Evolutionary conservation across 2,113 vertebrate species (phyloP), one percentile per base, ranked within the genome.

Genomic region (Platichthys stellatus): DNA sequence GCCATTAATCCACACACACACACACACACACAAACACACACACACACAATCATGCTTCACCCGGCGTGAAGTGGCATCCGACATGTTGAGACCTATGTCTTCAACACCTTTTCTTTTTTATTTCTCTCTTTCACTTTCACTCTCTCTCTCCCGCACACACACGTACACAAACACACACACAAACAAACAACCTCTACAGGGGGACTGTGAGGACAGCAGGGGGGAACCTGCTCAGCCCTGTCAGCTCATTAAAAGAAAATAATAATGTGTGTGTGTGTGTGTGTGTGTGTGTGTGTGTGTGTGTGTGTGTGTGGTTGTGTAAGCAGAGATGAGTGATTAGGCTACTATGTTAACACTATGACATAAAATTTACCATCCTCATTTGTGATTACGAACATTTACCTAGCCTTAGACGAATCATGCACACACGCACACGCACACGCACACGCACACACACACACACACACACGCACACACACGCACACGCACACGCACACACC

Each of bases 51-150:
- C 26, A 28, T 28, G 63, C 71, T 80, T 17, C 3, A 17, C 0
- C 68, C 63, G 79, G 87, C 81, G 78, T 81, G 72, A 69, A 78
- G 74, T 67, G 73, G 86, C 82, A 68, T 58, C 15, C 47, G 63
- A 86, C 88, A 82, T 82, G 84, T 83, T 77, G 47, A 83, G 70
- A 66, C 90, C 49, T 80, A 84, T 63, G 38, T 83, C 74, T 81
- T 83, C 82, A 63, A 84, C 72, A 82, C 84, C 71, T 80, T 20
- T 51, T 20, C 72, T 75, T 20, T 51, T 20, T 74, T 75, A 15
- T 63, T 12, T 11, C 63, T 64, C 21, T 53, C 68, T 77, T 63
- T 56, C 49, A 45, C 82, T 77, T 57, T 72, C 57, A 81, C 28
- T 6, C 53, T 51, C 49, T 18, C 18, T 7, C 49, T 7, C 49